Evolutionary conservation across 1,140 invertebrate genomes (phyloP).

Genomic region (Bathynomus jamesi): DNA sequence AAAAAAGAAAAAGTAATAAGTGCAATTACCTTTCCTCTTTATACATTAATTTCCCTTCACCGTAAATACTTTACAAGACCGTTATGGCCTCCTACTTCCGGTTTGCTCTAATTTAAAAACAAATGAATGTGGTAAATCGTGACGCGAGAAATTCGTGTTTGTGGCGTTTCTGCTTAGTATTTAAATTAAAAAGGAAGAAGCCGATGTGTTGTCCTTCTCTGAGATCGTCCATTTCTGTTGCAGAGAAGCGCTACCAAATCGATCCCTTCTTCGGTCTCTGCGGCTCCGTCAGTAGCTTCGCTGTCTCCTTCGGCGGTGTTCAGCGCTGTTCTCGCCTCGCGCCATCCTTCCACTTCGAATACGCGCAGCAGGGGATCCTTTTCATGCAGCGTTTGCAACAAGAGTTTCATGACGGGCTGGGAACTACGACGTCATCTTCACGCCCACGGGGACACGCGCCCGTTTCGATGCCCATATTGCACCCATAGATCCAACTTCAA

Average conservation of each 20-base stretch:
- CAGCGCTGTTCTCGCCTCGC: neutral
- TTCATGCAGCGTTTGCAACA: conserved; percentile 25
- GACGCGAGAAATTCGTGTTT: no score
- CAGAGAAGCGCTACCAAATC: neutral
- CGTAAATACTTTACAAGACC: no score
- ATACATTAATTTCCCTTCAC: no score
- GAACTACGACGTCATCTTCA: conserved; percentile 40
- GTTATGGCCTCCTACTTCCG: no score
- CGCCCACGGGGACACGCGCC: conserved; percentile 46
- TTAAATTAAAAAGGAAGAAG: no score
- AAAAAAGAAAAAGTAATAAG: no score
- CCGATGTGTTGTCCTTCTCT: neutral
- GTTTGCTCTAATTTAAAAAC: no score
- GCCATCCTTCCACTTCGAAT: neutral
- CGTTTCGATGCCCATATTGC: conserved; percentile 50
- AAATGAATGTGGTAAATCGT: no score
- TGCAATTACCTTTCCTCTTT: no score
- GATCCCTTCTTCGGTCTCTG: neutral
- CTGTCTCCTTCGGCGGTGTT: neutral
- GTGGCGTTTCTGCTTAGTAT: no score
- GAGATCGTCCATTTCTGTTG: neutral
- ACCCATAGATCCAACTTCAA: conserved; percentile 37
- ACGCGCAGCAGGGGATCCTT: conserved; percentile 3
- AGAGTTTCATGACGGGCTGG: conserved; percentile 31
- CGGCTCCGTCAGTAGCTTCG: neutral